Percentiles rank a stretch among this genome's conserved stretches.
These are phyloP conservation scores for Onychomys torridus DNA, from an alignment of 2,797 vertebrate genomes.

Conservation along the genomic window DNA sequence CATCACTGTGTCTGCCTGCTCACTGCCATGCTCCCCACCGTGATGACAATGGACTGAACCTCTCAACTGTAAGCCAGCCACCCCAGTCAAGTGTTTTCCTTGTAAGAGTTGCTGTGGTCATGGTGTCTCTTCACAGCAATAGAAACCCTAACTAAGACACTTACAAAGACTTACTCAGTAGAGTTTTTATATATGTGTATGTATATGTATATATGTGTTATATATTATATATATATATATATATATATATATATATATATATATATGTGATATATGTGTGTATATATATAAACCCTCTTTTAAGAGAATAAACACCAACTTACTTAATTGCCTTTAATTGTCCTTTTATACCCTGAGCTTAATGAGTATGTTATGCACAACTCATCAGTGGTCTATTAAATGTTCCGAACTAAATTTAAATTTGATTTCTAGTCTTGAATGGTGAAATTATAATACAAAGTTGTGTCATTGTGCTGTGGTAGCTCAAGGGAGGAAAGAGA, in stretches of 20 bases:
- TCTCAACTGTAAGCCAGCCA: background rate
- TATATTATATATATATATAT: too few species aligned
- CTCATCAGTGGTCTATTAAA: background rate
- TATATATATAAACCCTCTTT: background rate
- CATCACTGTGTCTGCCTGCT: too few species aligned
- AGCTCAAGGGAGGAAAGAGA: background rate
- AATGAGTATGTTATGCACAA: background rate
- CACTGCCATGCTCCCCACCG: too few species aligned
- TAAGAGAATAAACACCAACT: background rate
- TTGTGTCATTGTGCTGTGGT: background rate
- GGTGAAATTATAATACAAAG: background rate
- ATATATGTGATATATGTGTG: background rate
- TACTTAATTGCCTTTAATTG: background rate
- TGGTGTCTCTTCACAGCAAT: background rate
- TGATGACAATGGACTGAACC: background rate
- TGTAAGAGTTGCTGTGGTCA: background rate
- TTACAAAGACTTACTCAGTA: background rate
- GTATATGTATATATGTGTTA: too few species aligned
- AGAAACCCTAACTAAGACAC: background rate
- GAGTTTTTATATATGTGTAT: background rate
- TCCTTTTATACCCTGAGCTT: background rate
- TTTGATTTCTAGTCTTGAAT: background rate
- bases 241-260: background rate
- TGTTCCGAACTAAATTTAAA: background rate
- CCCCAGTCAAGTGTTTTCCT: background rate